Evolutionary conservation across 2,113 vertebrate genomes (phyloP).

Genomic region (Ahaetulla prasina): DNA sequence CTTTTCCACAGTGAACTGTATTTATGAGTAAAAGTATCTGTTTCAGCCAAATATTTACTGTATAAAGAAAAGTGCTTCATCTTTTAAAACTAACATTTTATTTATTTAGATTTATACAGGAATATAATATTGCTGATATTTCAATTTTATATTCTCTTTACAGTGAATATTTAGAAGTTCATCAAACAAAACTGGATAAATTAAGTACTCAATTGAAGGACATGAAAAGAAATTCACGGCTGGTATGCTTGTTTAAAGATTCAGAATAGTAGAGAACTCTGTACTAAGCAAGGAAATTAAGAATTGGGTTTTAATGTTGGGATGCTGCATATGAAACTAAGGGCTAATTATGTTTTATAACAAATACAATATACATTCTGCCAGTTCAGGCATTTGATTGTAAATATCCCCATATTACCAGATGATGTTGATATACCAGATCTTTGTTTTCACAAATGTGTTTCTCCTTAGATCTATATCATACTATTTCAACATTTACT

Average conservation of each 20-base stretch:
- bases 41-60: neutral
- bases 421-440: neutral
- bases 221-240: slow-evolving; percentile 95
- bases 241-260: slow-evolving; percentile 73
- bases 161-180: slow-evolving; percentile 93
- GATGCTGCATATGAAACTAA: neutral
- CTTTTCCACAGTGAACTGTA: neutral
- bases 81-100: neutral
- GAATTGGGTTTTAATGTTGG: neutral
- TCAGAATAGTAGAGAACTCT: neutral
- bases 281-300: rapidly evolving
- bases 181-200: slow-evolving; percentile 93
- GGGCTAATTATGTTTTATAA: neutral
- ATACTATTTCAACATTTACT: neutral
- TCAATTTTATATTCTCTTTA: slow-evolving; percentile 51
- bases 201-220: slow-evolving; percentile 89
- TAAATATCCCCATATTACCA: neutral
- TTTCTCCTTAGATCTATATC: neutral
- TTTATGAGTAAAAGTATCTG: neutral
- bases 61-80: neutral
- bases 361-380: neutral
- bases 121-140: slow-evolving; percentile 24
- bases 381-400: neutral
- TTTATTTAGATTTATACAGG: neutral
- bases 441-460: neutral